Percentiles rank a stretch among this genome's conserved stretches.
Conservation (phyloP, 2,888 invertebrate genomes). For the Lochmaea capreae region DNA sequence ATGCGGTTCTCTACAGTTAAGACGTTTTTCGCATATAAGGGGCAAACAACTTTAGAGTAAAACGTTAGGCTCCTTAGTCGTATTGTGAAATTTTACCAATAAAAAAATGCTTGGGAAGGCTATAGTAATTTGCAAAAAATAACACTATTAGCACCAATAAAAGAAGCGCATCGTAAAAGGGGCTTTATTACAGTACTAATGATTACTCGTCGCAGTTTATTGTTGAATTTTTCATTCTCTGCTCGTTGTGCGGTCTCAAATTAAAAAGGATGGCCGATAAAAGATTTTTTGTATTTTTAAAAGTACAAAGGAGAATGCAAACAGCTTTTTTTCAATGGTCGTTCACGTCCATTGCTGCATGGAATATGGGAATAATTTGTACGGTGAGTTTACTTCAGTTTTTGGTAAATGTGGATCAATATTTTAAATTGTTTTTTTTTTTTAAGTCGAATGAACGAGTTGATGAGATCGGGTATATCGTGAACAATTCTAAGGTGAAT, state of each 20-base stretch:
- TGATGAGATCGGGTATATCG: neutral
- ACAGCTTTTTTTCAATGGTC: constrained; percentile 27
- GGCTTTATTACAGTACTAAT: constrained; percentile 35
- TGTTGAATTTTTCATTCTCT: constrained; percentile 36
- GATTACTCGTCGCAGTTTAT: constrained; percentile 29
- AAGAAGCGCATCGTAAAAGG: constrained; percentile 26
- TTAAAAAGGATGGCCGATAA: constrained; percentile 30
- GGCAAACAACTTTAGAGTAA: too few relatives aligned
- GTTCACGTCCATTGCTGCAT: constrained; percentile 19
- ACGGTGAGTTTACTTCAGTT: constrained; percentile 1
- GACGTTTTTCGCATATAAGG: too few relatives aligned
- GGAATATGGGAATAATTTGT: constrained; percentile 28
- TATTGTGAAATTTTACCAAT: too few relatives aligned
- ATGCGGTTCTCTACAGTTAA: too few relatives aligned
- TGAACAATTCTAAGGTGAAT: neutral
- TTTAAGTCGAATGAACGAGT: neutral
- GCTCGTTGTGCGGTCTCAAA: constrained; percentile 34
- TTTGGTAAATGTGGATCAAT: constrained; percentile 3
- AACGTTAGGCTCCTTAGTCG: too few relatives aligned
- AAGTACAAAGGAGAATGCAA: constrained; percentile 27
- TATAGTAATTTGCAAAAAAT: neutral
- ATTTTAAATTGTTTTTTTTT: neutral
- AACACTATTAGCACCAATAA: constrained; percentile 36
- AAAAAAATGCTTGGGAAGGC: too few relatives aligned
- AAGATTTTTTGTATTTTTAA: constrained; percentile 30